A percentile compares a stretch with the other conserved stretches of the same genome.
Evolutionary conservation across 2,797 vertebrate species (phyloP).

Genomic region (Pteropus rufus): DNA sequence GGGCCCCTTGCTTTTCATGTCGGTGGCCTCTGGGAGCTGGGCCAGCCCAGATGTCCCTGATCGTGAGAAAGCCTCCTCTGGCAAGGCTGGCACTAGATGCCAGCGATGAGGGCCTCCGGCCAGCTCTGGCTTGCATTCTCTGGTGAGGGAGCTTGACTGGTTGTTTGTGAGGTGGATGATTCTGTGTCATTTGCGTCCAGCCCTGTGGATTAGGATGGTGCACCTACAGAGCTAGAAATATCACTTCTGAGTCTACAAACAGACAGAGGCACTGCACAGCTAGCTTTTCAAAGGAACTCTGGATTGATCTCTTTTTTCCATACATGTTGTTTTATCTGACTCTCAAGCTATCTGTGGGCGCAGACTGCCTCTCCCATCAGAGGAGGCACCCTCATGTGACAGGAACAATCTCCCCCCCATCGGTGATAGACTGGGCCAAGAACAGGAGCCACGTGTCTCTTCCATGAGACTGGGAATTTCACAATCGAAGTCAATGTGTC

Average conservation of each 20-base stretch:
- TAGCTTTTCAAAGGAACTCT: neutral
- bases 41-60: constrained; percentile 84
- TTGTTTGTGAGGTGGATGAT: neutral
- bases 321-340: constrained; percentile 9
- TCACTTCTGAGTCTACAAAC: constrained; percentile 29
- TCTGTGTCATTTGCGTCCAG: constrained; percentile 33
- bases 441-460: neutral
- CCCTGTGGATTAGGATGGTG: neutral
- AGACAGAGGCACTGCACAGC: neutral
- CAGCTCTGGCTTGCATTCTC: constrained; percentile 30
- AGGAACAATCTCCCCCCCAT: neutral
- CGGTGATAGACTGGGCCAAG: neutral
- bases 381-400: neutral
- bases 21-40: constrained; percentile 82
- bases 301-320: neutral
- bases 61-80: constrained; percentile 83
- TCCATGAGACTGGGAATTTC: neutral
- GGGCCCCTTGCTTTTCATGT: constrained; percentile 83
- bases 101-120: constrained; percentile 51
- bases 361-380: neutral
- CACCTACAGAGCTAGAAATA: neutral
- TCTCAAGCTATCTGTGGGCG: neutral
- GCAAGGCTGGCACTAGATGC: constrained; percentile 80
- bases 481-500: neutral
- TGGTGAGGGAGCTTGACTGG: constrained; percentile 31